Evolutionary conservation across 2,888 invertebrate species (phyloP), one percentile per base, ranked within the genome.

Genomic region (Apoderus coryli): DNA sequence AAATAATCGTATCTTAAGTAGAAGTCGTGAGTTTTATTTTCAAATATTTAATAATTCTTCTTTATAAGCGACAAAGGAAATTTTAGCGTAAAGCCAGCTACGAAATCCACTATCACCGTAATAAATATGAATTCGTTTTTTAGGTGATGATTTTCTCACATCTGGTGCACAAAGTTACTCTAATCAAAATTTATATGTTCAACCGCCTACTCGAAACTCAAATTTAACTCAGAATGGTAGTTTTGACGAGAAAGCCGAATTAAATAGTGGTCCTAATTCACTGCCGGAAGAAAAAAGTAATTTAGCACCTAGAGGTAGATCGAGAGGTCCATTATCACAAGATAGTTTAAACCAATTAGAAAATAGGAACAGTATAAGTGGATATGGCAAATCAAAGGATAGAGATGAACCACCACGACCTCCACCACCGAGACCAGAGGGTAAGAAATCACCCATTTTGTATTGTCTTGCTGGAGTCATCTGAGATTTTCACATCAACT

Each of bases 161-260:
- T 57, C 52, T 1, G 52, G 54, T 10, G 41, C 43, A 16, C 58
- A 64, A 53, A 65, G 67, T 45, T 88, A 88, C 57, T 80, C 85
- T 31, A 84, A 86, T 31, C 89, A 89, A 59, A 89, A 89, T 58
- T 59, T 89, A 30, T 89, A 90, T 55, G 89, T 89, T 23, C 88
- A 89, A 47, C 88, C 86, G 3, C 89, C 89, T 0, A 86, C 86
- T 3, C 61, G 78, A 37, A 65, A 57, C 38, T 50, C 54, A 6
- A 56, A 56, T 40, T 31, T 54, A 10, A 50, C 45, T 32, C 43
- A 56, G 49, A 45, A 61, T 65, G 52, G 47, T 7, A 46, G 51
- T 1, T 53, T 53, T 28, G 57, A 59, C 14, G 57, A 58, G 10
- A 54, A 54, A 36, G 33, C 43, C 35, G 23, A 47, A 37, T 33